Base-by-base conservation (phyloP, 2,797 vertebrate species). In the Dallia pectoralis region DNA sequence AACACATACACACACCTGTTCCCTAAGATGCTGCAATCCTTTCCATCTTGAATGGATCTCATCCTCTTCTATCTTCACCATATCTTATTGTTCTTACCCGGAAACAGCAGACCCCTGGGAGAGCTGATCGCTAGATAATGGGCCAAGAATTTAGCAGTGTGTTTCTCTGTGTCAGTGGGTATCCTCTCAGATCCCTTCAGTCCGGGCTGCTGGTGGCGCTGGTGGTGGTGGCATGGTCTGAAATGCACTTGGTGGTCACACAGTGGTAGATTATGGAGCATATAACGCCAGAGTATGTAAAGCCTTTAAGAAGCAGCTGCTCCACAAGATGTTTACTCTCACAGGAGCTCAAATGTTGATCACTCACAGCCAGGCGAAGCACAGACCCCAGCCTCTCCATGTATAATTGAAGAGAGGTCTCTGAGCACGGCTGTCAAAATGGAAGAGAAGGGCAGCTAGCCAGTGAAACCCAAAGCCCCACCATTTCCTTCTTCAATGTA, bases 321-420 rank as follows among this genome's bases (percentile, higher is more conserved):
- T 92, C 82, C 63, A 49, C 81, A 81, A 86, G 83, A 91, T 92
- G 91, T 92, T 92, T 88, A 81, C 86, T 91, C 89, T 87, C 89
- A 63, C 79, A 64, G 81, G 89, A 91, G 81, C 81, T 92, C 80
- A 93, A 93, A 92, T 93, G 93, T 94, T 92, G 93, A 93, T 93
- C 86, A 89, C 87, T 88, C 87, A 87, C 72, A 78, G 78, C 68
- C 67, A 65, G 78, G 86, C 83, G 77, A 84, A 77, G 82, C 86
- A 69, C 66, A 75, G 82, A 71, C 16, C 66, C 72, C 15, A 29
- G 14, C 79, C 75, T 82, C 79, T 82, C 86, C 85, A 91, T 92
- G 85, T 90, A 91, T 93, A 91, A 93, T 91, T 93, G 85, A 91
- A 88, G 87, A 82, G 82, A 18, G 61, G 47, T 88, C 87, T 87